phyloP scores from a whole-genome alignment of 2,888 invertebrate species.

The Ophonus ardosiacus region DNA sequence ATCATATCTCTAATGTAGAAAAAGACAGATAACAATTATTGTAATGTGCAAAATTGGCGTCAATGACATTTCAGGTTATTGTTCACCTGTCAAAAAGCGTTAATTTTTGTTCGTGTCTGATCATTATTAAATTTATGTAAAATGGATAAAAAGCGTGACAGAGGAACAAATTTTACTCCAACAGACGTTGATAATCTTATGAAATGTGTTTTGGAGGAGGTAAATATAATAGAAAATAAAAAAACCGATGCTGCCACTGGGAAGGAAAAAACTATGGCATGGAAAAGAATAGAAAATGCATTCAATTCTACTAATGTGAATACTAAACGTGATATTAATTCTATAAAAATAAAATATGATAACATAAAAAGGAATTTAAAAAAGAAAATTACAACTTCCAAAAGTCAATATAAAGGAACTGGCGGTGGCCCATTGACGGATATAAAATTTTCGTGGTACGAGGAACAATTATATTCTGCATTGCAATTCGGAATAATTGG shows the following conservation, averaged over 20 bases:
- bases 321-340: no score
- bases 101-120: not conserved
- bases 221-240: no score
- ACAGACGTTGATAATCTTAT: not conserved
- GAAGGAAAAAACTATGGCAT: no score
- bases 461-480: not conserved
- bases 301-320: no score
- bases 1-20: no score
- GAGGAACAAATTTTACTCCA: not conserved
- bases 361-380: no score
- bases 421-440: not conserved
- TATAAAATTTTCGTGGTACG: not conserved
- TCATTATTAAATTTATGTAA: no score
- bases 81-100: not conserved
- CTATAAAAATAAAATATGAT: no score
- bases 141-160: no score
- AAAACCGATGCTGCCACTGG: no score
- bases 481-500: not conserved
- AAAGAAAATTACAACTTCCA: no score
- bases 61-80: not conserved
- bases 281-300: no score
- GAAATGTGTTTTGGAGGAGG: not conserved
- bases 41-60: not conserved
- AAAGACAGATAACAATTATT: not conserved
- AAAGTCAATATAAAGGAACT: not conserved